These are phyloP conservation scores for Drosophila ezoana DNA, from an alignment of 2,888 invertebrate species.

Conservation along the genomic window DNA sequence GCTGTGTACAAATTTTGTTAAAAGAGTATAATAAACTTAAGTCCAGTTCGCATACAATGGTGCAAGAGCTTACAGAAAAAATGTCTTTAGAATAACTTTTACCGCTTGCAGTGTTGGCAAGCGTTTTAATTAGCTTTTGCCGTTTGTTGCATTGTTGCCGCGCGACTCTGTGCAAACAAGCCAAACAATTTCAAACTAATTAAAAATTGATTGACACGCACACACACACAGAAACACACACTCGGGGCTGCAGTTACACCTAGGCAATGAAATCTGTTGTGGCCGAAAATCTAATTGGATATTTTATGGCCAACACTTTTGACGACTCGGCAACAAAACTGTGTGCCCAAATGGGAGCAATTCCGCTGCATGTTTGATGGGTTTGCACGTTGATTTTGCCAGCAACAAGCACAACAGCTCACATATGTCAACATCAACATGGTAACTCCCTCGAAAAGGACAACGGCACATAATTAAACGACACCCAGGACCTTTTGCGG, in stretches of 20 bases:
- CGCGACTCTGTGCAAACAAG: slow-evolving; percentile 29
- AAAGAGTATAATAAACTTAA: neutral
- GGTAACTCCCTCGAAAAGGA: slow-evolving; percentile 42
- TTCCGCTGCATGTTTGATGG: slow-evolving; percentile 77
- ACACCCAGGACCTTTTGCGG: slow-evolving; percentile 42
- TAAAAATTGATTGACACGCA: slow-evolving; percentile 79
- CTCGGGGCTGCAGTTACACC: slow-evolving; percentile 26
- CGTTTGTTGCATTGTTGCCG: slow-evolving; percentile 8
- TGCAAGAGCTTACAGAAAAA: slow-evolving; percentile 9
- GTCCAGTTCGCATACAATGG: neutral
- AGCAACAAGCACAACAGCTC: slow-evolving; percentile 26
- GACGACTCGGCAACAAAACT: slow-evolving; percentile 53
- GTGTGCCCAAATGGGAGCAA: slow-evolving; percentile 62
- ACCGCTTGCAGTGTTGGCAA: slow-evolving; percentile 18
- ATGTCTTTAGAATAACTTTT: slow-evolving; percentile 17
- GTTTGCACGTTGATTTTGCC: slow-evolving; percentile 54
- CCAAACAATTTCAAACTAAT: slow-evolving; percentile 81
- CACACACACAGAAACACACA: slow-evolving; percentile 20
- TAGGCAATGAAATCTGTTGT: slow-evolving; percentile 56
- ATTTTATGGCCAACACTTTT: slow-evolving; percentile 76
- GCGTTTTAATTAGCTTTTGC: slow-evolving; percentile 43
- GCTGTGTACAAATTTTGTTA: neutral
- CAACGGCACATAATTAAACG: slow-evolving; percentile 79
- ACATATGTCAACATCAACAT: slow-evolving; percentile 63
- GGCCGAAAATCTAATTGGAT: slow-evolving; percentile 77